Evolutionary conservation across 2,888 invertebrate species (phyloP).

Genomic region (Allolobophora icterica): DNA sequence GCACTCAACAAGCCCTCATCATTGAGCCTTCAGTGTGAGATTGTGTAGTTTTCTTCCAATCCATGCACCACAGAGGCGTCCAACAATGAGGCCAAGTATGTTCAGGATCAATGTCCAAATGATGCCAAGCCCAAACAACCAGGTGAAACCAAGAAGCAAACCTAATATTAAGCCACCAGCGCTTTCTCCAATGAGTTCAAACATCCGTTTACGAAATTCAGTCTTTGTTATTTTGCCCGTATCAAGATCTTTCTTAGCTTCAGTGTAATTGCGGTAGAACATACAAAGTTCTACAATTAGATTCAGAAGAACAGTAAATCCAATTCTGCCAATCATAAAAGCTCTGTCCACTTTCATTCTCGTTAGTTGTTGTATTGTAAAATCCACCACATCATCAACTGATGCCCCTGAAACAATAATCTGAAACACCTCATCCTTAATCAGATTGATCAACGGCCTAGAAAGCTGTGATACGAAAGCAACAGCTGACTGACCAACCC

Average conservation of each 20-base stretch:
- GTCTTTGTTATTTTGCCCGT: constrained; percentile 3
- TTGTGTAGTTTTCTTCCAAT: constrained; percentile 24
- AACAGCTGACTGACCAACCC: neutral
- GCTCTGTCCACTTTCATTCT: neutral
- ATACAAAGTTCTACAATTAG: neutral
- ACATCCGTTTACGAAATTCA: neutral
- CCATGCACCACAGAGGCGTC: neutral
- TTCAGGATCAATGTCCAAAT: neutral
- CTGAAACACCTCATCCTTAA: neutral
- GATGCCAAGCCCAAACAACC: constrained; percentile 1
- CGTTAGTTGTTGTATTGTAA: neutral
- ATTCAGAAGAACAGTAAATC: neutral
- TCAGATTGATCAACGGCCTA: neutral
- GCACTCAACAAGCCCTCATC: neutral
- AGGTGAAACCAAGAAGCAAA: constrained; percentile 2
- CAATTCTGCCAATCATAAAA: neutral
- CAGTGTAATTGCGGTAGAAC: neutral
- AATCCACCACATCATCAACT: neutral
- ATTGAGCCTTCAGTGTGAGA: neutral
- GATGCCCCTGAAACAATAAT: neutral
- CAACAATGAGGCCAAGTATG: neutral
- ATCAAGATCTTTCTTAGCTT: neutral
- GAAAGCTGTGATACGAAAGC: neutral
- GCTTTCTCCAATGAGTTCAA: constrained; percentile 4
- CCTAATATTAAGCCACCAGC: neutral